Base-by-base conservation (phyloP, 1,140 invertebrate species). In the Drosophila ohnishii region DNA sequence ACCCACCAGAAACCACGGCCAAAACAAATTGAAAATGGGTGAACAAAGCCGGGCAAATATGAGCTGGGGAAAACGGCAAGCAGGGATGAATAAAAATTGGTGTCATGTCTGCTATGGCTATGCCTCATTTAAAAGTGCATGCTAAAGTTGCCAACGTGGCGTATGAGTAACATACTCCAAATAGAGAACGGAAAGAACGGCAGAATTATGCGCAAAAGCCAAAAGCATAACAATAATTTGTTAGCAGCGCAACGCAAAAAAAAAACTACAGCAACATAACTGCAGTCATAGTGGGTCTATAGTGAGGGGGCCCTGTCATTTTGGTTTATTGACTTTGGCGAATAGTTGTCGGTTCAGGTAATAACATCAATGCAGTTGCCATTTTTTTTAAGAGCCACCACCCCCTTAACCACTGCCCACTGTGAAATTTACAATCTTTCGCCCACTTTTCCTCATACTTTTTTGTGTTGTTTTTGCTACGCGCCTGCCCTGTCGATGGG, bases 361-460 rank as follows among this genome's bases (percentile, higher is more conserved):
- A 88, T 88, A 88, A 88, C 85, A 88, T 88, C 84, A 78, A 88
- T 88, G 84, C 84, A 88, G 84, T 88, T 88, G 84, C 84, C 85
- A 88, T 88, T 88, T 88, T 88, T 88, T 88, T 88, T 28, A 14
- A 37, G 13, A 19, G 14, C n/a, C 45, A 11, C 45, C 45, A 58
- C 65, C 59, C 47, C 55, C 50, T 40, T 25, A 42, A 40, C 30
- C 7, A 16, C 48, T 13, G 10, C 16, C 32, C 35, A 10, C 22
- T 7, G 19, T 8, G 16, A 73, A 73, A 74, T 73, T 73, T 74
- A 74, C 58, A 75, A 47, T 58, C 70, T 28, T 32, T 42, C 32
- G 37, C 37, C 39, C 44, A 37, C 37, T 72, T 71, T 44, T 53
- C 30, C 11, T 51, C 13, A 53, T 35, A 5, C 25, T 19, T 30